A percentile compares a stretch with the other conserved stretches of the same genome.
Evolutionary conservation across 1,140 invertebrate species (phyloP).

Genomic region (Bicyclus anynana): DNA sequence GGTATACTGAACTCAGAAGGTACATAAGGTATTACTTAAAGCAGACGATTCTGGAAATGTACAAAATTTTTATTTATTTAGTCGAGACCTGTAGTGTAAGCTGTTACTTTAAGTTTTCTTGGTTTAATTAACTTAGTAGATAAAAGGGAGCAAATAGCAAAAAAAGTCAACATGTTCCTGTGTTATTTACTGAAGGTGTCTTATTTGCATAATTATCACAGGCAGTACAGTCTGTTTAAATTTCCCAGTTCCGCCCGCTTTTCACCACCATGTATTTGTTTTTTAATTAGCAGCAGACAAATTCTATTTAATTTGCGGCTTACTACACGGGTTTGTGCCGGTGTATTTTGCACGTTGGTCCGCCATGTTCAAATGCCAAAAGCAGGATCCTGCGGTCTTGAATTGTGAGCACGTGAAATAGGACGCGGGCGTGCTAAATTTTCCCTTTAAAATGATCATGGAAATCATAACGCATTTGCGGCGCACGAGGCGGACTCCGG

Average conservation of each 20-base stretch:
- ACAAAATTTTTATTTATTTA: no score
- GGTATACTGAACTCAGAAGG: no score
- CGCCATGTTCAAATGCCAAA: constrained; percentile 64
- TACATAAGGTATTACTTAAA: no score
- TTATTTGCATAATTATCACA: constrained; percentile 20
- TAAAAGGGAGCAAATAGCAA: background rate
- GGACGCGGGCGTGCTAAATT: constrained; percentile 40
- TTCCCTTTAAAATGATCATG: constrained; percentile 47
- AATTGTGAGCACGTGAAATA: constrained; percentile 44
- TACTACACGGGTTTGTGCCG: constrained; percentile 34
- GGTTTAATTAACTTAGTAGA: background rate
- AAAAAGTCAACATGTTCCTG: background rate
- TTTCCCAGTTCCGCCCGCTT: constrained; percentile 27
- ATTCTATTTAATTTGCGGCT: constrained; percentile 66
- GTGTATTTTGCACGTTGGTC: constrained; percentile 52
- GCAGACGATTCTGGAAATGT: no score
- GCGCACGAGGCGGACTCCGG: constrained; percentile 32
- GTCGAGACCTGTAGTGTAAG: no score
- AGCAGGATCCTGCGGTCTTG: constrained; percentile 61
- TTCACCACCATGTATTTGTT: constrained; percentile 38
- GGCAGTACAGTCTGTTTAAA: constrained; percentile 26
- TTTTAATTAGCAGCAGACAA: constrained; percentile 62
- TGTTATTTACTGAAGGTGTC: constrained; percentile 11
- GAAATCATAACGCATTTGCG: constrained; percentile 56
- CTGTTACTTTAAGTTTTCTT: background rate